Evolutionary conservation across 2,888 invertebrate genomes (phyloP).

Genomic region (Beris chalybata): DNA sequence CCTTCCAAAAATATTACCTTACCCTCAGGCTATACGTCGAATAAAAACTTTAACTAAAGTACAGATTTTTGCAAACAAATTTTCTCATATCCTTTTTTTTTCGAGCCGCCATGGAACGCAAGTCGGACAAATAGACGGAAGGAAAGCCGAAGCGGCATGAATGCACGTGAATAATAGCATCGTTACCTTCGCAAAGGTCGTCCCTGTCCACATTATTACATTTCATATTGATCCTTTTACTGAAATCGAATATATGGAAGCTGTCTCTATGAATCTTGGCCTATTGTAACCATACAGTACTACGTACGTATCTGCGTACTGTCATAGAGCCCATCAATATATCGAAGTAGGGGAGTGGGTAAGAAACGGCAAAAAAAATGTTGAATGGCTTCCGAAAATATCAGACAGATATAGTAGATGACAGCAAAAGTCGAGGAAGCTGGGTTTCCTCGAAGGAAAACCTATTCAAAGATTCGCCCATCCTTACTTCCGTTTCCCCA

Average conservation of each 20-base stretch:
- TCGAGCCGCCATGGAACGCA: no score
- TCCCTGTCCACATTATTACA: conserved; percentile 17
- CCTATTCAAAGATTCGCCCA: conserved; percentile 7
- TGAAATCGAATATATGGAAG: conserved; percentile 12
- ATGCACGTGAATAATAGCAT: conserved; percentile 15
- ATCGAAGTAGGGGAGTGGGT: no score
- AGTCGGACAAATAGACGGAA: no score
- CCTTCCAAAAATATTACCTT: no score
- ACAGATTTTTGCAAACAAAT: no score
- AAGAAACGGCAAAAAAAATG: conserved; percentile 9
- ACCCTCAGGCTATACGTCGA: no score
- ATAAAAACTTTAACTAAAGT: no score
- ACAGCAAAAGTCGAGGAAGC: conserved; percentile 19
- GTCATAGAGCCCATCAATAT: no score
- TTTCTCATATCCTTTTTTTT: no score
- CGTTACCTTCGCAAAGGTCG: conserved; percentile 9
- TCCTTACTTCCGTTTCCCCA: conserved; percentile 16
- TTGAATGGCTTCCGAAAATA: conserved; percentile 25
- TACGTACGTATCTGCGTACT: not conserved
- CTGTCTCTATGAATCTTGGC: not conserved
- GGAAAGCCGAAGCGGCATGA: no score
- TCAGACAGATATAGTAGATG: conserved; percentile 3
- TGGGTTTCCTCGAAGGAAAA: conserved; percentile 23
- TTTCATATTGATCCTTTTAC: conserved; percentile 23
- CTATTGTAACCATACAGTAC: conserved; percentile 1